Base-by-base conservation (phyloP, 1,140 invertebrate genomes). In the Cecropterus lyciades region DNA sequence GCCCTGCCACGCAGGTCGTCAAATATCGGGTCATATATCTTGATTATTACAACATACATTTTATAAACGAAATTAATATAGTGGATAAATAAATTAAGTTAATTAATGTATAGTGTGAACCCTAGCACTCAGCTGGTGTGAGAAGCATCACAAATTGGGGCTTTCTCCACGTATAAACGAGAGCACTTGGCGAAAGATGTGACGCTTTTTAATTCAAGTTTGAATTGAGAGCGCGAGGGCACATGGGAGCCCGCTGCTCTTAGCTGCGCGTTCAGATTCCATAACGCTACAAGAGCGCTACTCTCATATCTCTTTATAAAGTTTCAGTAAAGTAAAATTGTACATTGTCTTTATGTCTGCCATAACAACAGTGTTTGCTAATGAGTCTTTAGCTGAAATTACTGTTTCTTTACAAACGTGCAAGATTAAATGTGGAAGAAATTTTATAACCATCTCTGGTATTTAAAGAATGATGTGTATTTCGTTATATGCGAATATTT, bases 131-230 rank as follows among this genome's bases (percentile, higher is more conserved):
- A 17, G 11, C 13, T 45, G 40, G 17, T 71, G 56, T 65, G 69
- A 69, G 66, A 80, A 73, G 79, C 67, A 72, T 80, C 59, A 65
- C 66, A 78, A 86, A 84, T 81, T 81, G 73, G 69, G 70, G 65
- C 49, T 73, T 60, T 73, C 65, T 42, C n/a, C 57, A 49, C 68
- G 49, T 62, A 40, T 62, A 62, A 62, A 69, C 70, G 65, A 85
- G 79, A 63, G 75, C 70, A 67, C 76, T 83, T 75, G 57, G 71
- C 76, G 73, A 65, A 76, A 81, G 73, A 74, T 68, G 69, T 71
- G 73, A 68, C 72, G 71, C 68, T 79, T 79, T 75, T 73, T 80
- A 81, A 82, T 83, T 79, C 66, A 84, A 80, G 73, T 73, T 57
- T 63, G 67, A 70, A 74, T 79, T 68, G 67, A 73, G 67, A 67